Conservation (phyloP, 2,113 vertebrate genomes). For the Lamprotornis superbus region DNA sequence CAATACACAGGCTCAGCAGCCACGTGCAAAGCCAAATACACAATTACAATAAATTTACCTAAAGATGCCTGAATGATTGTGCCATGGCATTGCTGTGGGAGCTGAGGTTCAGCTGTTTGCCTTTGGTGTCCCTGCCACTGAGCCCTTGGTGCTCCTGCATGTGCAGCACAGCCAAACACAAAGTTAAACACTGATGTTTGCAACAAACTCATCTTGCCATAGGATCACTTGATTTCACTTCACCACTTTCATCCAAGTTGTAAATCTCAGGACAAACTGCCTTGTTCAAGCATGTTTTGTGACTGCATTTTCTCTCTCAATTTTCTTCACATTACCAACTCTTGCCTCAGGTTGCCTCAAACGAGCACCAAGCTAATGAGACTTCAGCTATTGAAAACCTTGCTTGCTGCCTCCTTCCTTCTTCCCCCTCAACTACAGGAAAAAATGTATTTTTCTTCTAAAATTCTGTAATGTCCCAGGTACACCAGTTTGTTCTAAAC, state of each 20-base stretch:
- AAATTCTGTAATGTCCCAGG: background rate
- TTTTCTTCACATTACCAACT: background rate
- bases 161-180: background rate
- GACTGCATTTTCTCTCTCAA: background rate
- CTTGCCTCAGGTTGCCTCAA: background rate
- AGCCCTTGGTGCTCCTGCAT: background rate
- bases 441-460: background rate
- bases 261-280: background rate
- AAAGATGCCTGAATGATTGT: too few species aligned
- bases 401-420: background rate
- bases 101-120: background rate
- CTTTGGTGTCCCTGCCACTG: background rate
- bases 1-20: background rate
- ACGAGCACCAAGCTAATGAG: background rate
- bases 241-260: background rate
- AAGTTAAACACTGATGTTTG: background rate
- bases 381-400: background rate
- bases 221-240: background rate
- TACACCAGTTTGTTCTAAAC: background rate
- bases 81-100: background rate
- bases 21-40: accelerated
- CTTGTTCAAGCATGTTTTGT: background rate
- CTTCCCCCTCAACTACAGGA: background rate
- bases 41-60: background rate
- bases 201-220: background rate